Conservation (phyloP, 2,888 invertebrate species). For the Mimas tiliae region DNA sequence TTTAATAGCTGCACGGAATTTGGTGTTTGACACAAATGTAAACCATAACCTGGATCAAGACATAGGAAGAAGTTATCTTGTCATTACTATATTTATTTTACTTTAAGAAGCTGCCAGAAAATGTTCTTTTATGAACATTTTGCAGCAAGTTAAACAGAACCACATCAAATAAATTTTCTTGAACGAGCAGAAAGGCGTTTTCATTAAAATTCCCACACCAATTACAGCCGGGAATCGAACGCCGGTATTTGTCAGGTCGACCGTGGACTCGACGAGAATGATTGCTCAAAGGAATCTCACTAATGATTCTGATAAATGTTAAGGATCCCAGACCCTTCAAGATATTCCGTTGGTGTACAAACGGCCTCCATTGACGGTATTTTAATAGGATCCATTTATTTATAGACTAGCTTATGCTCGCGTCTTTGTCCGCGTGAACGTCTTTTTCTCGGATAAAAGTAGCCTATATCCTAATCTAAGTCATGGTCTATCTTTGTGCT, state of each 20-base stretch:
- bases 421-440: too few species aligned
- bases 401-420: not conserved
- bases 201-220: constrained; percentile 46
- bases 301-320: constrained; percentile 22
- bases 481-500: too few species aligned
- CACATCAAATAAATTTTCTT: constrained; percentile 34
- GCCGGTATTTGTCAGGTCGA: constrained; percentile 31
- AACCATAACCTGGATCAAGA: too few species aligned
- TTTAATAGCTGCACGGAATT: too few species aligned
- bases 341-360: constrained; percentile 8
- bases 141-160: constrained; percentile 27
- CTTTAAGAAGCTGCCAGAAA: too few species aligned
- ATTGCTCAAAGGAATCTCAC: constrained; percentile 25
- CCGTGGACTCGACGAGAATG: constrained; percentile 4
- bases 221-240: constrained; percentile 41
- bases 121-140: too few species aligned
- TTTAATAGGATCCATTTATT: constrained; percentile 8
- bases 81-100: too few species aligned
- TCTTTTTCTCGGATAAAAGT: too few species aligned
- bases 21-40: too few species aligned
- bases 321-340: constrained; percentile 4
- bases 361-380: not conserved
- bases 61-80: too few species aligned
- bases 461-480: too few species aligned
- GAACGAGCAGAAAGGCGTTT: constrained; percentile 35